Evolutionary conservation across 2,113 vertebrate species (phyloP).

Genomic region (Pan troglodytes): NHGRI_mPanTro3-v2.1_pri NC_072413.2:75990501-75991000

Average conservation of each 20-base stretch:
- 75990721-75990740: neutral
- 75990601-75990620: neutral
- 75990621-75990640: neutral
- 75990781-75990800: neutral
- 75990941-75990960: slow-evolving; percentile 20
- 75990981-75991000: neutral
- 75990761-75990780: neutral
- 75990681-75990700: neutral
- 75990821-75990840: neutral
- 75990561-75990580: neutral
- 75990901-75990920: neutral
- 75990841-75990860: neutral
- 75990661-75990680: neutral
- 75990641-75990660: neutral
- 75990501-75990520: neutral
- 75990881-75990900: slow-evolving; percentile 5
- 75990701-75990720: neutral
- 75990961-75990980: slow-evolving; percentile 31
- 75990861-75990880: neutral
- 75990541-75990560: neutral
- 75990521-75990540: neutral
- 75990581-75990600: neutral
- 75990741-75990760: neutral
- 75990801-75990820: slow-evolving; percentile 12
- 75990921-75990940: slow-evolving; percentile 18